Conservation (phyloP, 1,140 invertebrate genomes). For the Chironomus striatipennis region DNA sequence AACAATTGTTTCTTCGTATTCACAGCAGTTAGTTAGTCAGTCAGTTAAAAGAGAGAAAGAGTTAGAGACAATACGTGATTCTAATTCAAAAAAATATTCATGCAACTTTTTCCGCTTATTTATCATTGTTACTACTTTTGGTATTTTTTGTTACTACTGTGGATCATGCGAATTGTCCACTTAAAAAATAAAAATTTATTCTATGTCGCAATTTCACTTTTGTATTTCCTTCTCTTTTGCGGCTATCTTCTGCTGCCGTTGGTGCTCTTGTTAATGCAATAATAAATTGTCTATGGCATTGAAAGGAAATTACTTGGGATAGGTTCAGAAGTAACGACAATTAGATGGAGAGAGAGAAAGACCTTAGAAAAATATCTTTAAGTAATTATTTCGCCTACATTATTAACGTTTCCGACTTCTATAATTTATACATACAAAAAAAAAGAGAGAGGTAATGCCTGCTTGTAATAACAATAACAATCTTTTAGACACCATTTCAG, state of each 20-base stretch:
- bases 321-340: neutral
- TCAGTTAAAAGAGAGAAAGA: neutral
- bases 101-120: neutral
- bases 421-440: neutral
- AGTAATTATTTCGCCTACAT: neutral
- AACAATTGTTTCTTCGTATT: no score
- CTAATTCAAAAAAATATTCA: conserved; percentile 11
- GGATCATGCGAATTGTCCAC: no score
- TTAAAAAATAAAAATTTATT: neutral
- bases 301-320: conserved; percentile 1
- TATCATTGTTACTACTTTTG: neutral
- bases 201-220: conserved; percentile 7
- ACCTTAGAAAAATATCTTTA: neutral
- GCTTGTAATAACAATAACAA: no score
- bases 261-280: neutral
- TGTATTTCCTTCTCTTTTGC: neutral
- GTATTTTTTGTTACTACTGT: no score
- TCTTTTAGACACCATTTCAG: neutral
- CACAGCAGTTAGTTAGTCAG: neutral
- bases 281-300: neutral
- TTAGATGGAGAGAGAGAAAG: neutral
- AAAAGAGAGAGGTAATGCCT: neutral
- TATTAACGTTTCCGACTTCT: neutral
- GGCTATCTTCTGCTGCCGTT: neutral
- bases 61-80: conserved; percentile 7